Base-by-base conservation (phyloP, 2,113 vertebrate species). In the Pluvianellus socialis region DNA sequence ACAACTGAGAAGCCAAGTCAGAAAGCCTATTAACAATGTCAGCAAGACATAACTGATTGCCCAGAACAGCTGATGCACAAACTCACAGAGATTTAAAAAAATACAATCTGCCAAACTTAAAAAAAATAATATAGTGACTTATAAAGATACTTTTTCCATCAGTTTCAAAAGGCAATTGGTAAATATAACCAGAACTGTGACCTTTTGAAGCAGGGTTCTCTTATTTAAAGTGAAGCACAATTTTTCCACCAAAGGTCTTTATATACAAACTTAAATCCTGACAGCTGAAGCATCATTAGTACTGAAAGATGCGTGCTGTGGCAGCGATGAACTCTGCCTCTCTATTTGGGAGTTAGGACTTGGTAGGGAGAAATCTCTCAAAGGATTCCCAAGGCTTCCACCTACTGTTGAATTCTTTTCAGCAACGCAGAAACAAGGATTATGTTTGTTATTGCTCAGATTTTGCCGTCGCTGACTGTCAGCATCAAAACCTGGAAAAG, bases 141-240 rank as follows among this genome's bases (percentile, higher is more conserved):
- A 47, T 1, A 88, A 87, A 92, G 77, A 94, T 88, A 76, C 49
- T 94, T 92, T 94, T 96, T 81, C 88, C 79, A 79, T 94, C 76
- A 26, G 44, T 87, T 96, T 89, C 76, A 72, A 84, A 93, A 86
- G 72, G 83, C 90, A 84, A 14, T 59, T 88, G 59, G 91, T 95
- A 86, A 72, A 86, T 84, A 76, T 77, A 76, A 96, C 79, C 88
- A 94, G 55, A 91, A 81, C 79, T 59, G 72, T 93, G 91, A 95
- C 94, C 96, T 96, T 96, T 95, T 75, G 86, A 94, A 95, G 94
- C 94, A 92, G 79, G 93, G 86, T 71, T 92, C 80, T 93, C 88
- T 96, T 86, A 61, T 96, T 96, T 68, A 86, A 93, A 86, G 49
- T 14, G 86, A 59, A 92, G 65, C 68, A 86, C 68, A 86, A 2